Conservation (phyloP, 2,888 invertebrate genomes). For the Sinelater perroti region DNA sequence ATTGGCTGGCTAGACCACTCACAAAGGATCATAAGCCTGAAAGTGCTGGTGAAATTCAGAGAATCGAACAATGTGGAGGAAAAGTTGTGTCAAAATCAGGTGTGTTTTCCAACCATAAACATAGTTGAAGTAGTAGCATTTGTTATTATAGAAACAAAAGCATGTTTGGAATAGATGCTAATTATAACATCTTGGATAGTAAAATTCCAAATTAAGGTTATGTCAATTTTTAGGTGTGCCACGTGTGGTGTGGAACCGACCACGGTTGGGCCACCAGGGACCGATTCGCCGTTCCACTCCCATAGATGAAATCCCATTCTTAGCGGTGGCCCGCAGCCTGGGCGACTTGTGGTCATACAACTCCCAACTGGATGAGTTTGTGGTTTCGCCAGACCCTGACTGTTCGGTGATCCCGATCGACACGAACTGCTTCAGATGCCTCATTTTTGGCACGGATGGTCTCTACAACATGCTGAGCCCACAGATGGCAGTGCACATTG, state of each 20-base stretch:
- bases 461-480: conserved; percentile 95
- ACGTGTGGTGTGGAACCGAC: conserved; percentile 97
- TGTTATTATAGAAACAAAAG: too few relatives aligned
- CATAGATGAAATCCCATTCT: conserved; percentile 92
- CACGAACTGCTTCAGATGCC: conserved; percentile 79
- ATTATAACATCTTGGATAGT: too few relatives aligned
- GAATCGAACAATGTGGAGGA: conserved; percentile 85
- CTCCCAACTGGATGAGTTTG: conserved; percentile 86
- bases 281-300: conserved; percentile 90
- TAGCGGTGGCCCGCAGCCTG: conserved; percentile 94
- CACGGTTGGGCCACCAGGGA: conserved; percentile 82
- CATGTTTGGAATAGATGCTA: too few relatives aligned
- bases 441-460: conserved; percentile 96
- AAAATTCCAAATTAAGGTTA: too few relatives aligned
- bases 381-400: conserved; percentile 98
- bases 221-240: conserved; percentile 75
- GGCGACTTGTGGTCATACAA: conserved; percentile 99
- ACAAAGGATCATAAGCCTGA: conserved; percentile 98
- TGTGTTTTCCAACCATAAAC: conserved; percentile 29
- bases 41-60: conserved; percentile 78
- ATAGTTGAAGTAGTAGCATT: not conserved
- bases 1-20: conserved; percentile 82
- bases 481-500: conserved; percentile 83
- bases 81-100: conserved; percentile 76
- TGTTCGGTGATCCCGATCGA: conserved; percentile 86